These are phyloP conservation scores for Erinaceus europaeus DNA, from an alignment of 2,113 vertebrate species.

Conservation along the genomic window DNA sequence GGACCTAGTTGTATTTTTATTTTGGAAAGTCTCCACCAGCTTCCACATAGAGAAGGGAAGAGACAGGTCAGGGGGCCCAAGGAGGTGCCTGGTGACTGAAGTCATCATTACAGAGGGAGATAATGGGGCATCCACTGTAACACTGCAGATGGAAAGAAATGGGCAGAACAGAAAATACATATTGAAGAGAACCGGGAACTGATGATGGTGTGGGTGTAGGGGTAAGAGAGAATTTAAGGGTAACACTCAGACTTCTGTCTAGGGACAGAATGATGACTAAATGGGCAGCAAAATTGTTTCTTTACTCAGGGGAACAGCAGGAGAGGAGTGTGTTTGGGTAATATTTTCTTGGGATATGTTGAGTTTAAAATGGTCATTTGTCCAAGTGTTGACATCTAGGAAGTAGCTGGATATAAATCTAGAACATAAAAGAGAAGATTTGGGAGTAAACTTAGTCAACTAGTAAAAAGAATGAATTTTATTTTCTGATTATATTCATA, in stretches of 20 bases:
- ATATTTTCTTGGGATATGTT: background rate
- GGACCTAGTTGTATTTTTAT: background rate
- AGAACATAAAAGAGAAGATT: background rate
- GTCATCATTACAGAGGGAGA: background rate
- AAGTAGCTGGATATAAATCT: background rate
- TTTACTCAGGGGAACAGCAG: background rate
- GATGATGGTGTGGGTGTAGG: background rate
- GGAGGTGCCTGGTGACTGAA: background rate
- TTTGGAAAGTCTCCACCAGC: background rate
- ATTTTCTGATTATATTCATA: background rate
- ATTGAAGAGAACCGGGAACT: background rate
- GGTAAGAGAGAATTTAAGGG: background rate
- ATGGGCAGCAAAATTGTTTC: background rate
- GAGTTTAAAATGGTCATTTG: background rate
- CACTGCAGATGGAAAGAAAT: background rate
- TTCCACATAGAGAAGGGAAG: background rate
- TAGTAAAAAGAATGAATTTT: background rate
- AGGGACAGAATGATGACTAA: background rate
- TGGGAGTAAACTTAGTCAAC: background rate
- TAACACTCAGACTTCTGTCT: background rate
- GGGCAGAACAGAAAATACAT: background rate
- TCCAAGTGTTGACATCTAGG: background rate
- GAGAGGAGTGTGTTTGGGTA: background rate
- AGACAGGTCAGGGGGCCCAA: background rate
- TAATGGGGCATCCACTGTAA: background rate